Conservation (phyloP, 2,888 invertebrate genomes). For the Chrysodeixis includens region DNA sequence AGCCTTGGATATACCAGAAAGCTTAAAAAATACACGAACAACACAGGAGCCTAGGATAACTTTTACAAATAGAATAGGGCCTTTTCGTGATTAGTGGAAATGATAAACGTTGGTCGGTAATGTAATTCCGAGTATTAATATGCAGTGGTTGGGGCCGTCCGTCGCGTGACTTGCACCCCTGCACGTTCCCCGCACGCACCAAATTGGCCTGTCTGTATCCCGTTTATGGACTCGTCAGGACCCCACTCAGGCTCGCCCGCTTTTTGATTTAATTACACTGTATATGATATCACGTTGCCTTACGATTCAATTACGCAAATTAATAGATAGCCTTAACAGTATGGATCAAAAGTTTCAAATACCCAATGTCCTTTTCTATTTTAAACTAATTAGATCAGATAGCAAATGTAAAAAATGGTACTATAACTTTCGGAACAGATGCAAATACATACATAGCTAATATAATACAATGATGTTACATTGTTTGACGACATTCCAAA, state of each 20-base stretch:
- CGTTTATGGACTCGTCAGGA: conserved; percentile 56
- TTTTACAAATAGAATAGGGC: conserved; percentile 24
- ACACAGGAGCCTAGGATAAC: conserved; percentile 16
- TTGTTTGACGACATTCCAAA: conserved; percentile 23
- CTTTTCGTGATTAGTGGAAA: conserved; percentile 42
- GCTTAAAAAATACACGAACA: background rate
- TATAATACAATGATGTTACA: background rate
- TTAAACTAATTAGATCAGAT: conserved; percentile 1
- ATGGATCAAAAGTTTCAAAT: conserved; percentile 22
- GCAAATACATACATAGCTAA: background rate
- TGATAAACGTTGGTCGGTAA: conserved; percentile 51
- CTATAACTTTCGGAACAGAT: background rate
- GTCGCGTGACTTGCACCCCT: conserved; percentile 77
- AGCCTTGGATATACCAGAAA: background rate
- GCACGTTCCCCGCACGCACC: conserved; percentile 66
- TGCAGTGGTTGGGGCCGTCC: conserved; percentile 58
- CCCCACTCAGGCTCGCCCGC: conserved; percentile 29
- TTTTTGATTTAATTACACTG: conserved; percentile 57
- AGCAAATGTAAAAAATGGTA: background rate
- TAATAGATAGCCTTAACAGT: conserved; percentile 36
- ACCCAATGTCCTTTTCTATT: conserved; percentile 2
- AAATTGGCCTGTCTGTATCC: conserved; percentile 57
- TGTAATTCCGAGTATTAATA: conserved; percentile 57
- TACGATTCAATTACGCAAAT: conserved; percentile 50
- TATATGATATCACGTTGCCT: conserved; percentile 41